A percentile compares a stretch with the other conserved stretches of the same genome.
Conservation (phyloP, 2,113 vertebrate genomes). For the Notothenia coriiceps region DNA sequence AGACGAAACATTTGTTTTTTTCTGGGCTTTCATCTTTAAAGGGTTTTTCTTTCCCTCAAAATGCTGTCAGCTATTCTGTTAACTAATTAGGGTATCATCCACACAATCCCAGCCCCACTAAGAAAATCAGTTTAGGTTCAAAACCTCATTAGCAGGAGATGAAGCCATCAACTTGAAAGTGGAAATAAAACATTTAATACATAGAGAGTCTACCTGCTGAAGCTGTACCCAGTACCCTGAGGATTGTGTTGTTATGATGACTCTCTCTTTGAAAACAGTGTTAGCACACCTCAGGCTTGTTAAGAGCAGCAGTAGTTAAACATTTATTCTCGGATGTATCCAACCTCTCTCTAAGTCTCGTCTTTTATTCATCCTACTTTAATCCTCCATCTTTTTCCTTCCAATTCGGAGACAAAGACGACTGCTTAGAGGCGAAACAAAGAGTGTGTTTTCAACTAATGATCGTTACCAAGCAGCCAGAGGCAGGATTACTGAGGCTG, state of each 20-base stretch:
- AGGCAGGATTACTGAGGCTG: conserved; percentile 25
- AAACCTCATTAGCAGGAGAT: conserved; percentile 57
- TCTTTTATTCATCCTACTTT: conserved; percentile 7
- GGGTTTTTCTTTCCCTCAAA: conserved; percentile 19
- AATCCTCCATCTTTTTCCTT: conserved; percentile 8
- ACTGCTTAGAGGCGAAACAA: conserved; percentile 15
- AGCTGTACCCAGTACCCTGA: not conserved
- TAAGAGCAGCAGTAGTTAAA: not conserved
- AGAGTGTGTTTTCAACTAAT: conserved; percentile 7
- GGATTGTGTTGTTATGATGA: conserved; percentile 27
- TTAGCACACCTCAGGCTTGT: conserved; percentile 26
- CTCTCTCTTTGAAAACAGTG: conserved; percentile 17
- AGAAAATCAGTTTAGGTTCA: conserved; percentile 26
- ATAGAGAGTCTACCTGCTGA: conserved; percentile 14
- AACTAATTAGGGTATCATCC: conserved; percentile 20
- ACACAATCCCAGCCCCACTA: not conserved
- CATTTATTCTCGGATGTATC: conserved; percentile 3
- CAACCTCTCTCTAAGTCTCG: not conserved
- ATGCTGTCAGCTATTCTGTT: conserved; percentile 30
- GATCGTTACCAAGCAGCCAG: conserved; percentile 21
- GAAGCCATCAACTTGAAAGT: conserved; percentile 34
- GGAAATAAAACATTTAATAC: conserved; percentile 57
- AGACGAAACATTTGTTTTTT: conserved; percentile 9
- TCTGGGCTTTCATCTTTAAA: conserved; percentile 6
- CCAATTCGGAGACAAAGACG: conserved; percentile 23